A percentile compares a stretch with the other conserved stretches of the same genome.
Conservation (phyloP, 2,113 vertebrate species). For the Pomatostomus ruficeps region DNA sequence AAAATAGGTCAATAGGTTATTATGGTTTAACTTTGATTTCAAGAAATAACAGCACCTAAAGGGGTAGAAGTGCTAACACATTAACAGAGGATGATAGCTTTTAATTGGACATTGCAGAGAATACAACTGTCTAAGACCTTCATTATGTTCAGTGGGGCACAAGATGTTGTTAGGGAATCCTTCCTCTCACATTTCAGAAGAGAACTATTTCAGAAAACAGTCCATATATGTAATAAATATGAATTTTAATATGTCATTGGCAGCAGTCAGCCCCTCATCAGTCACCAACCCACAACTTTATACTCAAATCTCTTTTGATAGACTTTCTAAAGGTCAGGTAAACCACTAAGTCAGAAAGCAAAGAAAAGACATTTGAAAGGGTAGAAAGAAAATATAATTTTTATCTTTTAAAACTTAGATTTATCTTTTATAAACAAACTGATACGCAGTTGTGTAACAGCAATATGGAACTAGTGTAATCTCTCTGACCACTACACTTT, state of each 20-base stretch:
- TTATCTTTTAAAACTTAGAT: neutral
- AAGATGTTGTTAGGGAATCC: neutral
- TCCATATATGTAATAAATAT: neutral
- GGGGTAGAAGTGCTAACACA: neutral
- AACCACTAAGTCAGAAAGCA: neutral
- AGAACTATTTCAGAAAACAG: neutral
- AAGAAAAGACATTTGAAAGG: neutral
- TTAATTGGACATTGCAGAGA: neutral
- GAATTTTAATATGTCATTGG: neutral
- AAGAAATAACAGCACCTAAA: neutral
- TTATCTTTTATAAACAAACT: neutral
- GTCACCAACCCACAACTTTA: neutral
- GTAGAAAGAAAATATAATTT: neutral
- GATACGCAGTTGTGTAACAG: neutral
- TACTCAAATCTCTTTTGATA: neutral
- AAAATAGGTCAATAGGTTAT: neutral
- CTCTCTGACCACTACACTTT: neutral
- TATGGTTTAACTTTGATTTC: neutral
- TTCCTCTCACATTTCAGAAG: neutral
- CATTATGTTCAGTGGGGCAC: neutral
- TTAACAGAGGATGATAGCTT: neutral
- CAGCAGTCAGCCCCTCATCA: neutral
- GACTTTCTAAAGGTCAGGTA: neutral
- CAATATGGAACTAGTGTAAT: neutral
- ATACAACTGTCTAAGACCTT: neutral